phyloP scores from a whole-genome alignment of 2,113 vertebrate genomes.

The Calidris pygmaea region DNA sequence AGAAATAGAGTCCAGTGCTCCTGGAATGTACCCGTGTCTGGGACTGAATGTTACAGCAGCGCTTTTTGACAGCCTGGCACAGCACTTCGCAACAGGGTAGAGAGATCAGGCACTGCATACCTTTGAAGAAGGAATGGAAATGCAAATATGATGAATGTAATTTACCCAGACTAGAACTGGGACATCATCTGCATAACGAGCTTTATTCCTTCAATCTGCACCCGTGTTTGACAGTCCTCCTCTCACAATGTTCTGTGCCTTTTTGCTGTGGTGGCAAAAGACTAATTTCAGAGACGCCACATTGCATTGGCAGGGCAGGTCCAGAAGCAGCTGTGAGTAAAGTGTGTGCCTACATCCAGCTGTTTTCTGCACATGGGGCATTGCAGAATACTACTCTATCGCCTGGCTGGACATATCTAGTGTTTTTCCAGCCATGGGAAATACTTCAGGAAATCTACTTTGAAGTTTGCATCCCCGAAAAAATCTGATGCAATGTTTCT shows the following conservation, averaged over 20 bases:
- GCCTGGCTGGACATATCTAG: background rate
- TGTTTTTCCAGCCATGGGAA: background rate
- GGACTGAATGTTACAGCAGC: conserved; percentile 42
- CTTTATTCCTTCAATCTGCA: background rate
- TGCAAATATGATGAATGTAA: background rate
- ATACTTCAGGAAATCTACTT: background rate
- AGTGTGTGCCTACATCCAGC: background rate
- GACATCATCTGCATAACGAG: background rate
- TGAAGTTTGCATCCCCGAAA: background rate
- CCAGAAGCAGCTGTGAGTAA: background rate
- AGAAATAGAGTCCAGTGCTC: conserved; percentile 12
- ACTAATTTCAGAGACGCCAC: background rate
- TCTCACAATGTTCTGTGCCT: background rate
- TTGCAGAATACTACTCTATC: background rate
- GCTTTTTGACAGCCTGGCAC: background rate
- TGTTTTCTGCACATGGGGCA: background rate
- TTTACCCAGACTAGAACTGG: background rate
- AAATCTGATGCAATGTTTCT: background rate
- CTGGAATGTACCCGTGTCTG: conserved; percentile 22
- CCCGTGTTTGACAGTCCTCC: background rate
- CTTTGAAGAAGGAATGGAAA: background rate
- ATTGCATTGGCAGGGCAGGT: background rate
- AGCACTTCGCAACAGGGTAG: background rate
- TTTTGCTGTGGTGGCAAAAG: background rate
- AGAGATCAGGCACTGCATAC: background rate